Evolutionary conservation across 92 coral and sea anemone species (phyloP).

Genomic region (Blastomussa wellsi): DNA sequence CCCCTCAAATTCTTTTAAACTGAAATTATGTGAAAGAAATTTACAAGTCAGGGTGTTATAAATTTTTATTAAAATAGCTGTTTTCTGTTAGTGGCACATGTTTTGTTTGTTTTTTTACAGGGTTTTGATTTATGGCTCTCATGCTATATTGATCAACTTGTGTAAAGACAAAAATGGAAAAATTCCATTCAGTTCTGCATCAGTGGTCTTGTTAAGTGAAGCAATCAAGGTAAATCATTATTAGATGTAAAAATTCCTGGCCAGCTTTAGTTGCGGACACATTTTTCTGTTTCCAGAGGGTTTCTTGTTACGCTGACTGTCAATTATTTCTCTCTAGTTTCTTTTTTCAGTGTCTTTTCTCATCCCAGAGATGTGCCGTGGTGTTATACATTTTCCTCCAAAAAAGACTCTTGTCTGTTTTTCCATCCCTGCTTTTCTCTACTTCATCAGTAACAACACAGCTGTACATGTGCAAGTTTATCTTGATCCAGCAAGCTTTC

Average conservation of each 20-base stretch:
- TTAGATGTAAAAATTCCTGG: neutral
- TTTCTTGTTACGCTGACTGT: no score
- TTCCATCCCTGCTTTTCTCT: slow-evolving; percentile 81
- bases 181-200: slow-evolving; percentile 87
- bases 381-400: slow-evolving; percentile 41
- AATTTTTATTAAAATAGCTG: neutral
- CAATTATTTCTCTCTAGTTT: slow-evolving; percentile 23
- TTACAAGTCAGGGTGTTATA: no score
- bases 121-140: slow-evolving; percentile 86
- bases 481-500: slow-evolving; percentile 93
- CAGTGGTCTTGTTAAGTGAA: slow-evolving; percentile 88
- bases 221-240: slow-evolving; percentile 64
- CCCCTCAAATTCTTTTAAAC: no score
- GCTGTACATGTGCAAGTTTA: slow-evolving; percentile 85
- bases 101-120: slow-evolving; percentile 50
- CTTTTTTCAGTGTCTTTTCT: slow-evolving; percentile 73
- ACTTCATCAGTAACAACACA: slow-evolving; percentile 78
- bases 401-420: slow-evolving; percentile 66
- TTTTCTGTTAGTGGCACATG: neutral
- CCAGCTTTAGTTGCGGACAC: neutral
- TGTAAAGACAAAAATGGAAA: slow-evolving; percentile 81
- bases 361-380: slow-evolving; percentile 62
- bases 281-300: neutral
- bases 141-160: slow-evolving; percentile 78
- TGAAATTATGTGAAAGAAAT: no score